Base-by-base conservation (phyloP, 2,797 vertebrate genomes). In the Dromococcyx pavoninus region DNA sequence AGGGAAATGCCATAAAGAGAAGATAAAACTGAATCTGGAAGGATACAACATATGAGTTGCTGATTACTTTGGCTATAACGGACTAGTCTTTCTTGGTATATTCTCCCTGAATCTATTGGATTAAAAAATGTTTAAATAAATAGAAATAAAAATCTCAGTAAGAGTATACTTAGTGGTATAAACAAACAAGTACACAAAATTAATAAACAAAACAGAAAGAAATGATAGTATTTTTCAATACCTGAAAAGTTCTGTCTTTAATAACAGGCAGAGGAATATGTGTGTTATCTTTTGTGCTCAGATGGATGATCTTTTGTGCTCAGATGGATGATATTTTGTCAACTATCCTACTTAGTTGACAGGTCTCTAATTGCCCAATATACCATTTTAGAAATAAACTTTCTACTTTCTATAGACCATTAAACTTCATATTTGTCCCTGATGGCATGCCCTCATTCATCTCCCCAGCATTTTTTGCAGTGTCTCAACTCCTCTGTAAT, bases 391-490 rank as follows among this genome's bases (percentile, higher is more conserved):
- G 54, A 91, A 89, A 93, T 61, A 93, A 79, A 81, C 58, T 75
- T 91, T 87, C 79, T 43, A 37, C 32, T 88, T 92, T 39, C 41
- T 92, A 56, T 78, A 93, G 74, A 76, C 18, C 64, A 73, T 95
- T 96, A 95, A 83, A 43, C 14, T 88, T 91, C 70, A 70, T 32
- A 90, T 94, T 95, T 86, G 25, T 79, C 72, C 74, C 93, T 72
- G 32, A 72, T 93, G 75, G 4, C 28, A 84, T 67, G 60, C 58
- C 66, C 70, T 93, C 86, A 93, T 89, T 82, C 61, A 75, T 94
- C 71, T 94, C 57, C 23, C 66, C 28, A 67, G 64, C 3, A 51
- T 69, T 91, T 76, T 78, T 73, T 84, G 30, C n/a, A 89, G 41
- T 39, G 33, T 76, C 76, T 88, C 64, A 84, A 61, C 14, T 84